Evolutionary conservation across 64 coral and sea anemone genomes (phyloP), one percentile per base, ranked within the genome.

Genomic region (Trachythela sp.): DNA sequence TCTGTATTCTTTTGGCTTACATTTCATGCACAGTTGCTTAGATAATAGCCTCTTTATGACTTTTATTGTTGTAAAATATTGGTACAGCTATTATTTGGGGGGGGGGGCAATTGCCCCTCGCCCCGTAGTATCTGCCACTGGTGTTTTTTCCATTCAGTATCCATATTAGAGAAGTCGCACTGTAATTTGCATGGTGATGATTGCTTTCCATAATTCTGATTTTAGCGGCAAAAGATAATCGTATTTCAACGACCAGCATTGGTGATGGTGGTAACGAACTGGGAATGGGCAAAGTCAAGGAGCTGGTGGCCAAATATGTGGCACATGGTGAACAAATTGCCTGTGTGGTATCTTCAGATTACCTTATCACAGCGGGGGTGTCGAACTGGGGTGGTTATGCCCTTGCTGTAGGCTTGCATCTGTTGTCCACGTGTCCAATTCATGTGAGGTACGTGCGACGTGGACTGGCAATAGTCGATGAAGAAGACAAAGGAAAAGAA

Each of bases 201-300:
- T 3, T 39, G 6, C 9, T 43, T 30, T 64, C 26, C 51, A 67
- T 41, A 20, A 13, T 18, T 87, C 54, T 84, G 45, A 8, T 50
- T 59, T 87, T 48, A 97, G 94, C 92, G 76, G 22, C 59, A 5
- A 36, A 84, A 17, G 86, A 75, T 36, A 86, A 37, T 38, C 49
- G 29, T 11, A 87, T 98, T 77, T 27, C 89, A 27, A 98, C 95
- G 27, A 93, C 92, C 49, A 93, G 95, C 18, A 94, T 98, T 39
- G 93, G 95, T 48, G 95, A 98, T 87, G 95, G 95, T 38, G 95
- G 95, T 15, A 98, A 98, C 90, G 95, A 98, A 76, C 92, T 98
- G 13, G 95, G 95, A 0, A 98, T 98, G 95, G 95, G 95, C n/a
- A 98, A 98, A 75, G 93, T 98, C 14, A 58, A 76, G 38, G 38